These are phyloP conservation scores for Oplegnathus fasciatus DNA, from an alignment of 2,113 vertebrate genomes.

Conservation along the genomic window DNA sequence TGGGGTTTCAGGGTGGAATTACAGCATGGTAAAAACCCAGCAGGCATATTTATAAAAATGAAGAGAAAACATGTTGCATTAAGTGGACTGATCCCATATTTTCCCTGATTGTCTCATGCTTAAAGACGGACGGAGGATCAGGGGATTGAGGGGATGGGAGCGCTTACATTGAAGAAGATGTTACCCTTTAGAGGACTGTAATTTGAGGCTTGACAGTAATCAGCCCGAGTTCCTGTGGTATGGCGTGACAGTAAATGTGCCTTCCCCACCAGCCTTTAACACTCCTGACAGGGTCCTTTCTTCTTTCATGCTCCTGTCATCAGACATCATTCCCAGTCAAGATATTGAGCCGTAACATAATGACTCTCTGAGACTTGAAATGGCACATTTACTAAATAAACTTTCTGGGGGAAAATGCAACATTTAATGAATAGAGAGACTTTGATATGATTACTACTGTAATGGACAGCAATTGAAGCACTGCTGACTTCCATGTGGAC, in stretches of 20 bases:
- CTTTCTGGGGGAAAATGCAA: constrained; percentile 30
- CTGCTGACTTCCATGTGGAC: constrained; percentile 4
- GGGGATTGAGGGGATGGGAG: constrained; percentile 49
- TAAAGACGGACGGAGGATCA: constrained; percentile 57
- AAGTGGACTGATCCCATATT: constrained; percentile 72
- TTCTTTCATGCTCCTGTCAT: constrained; percentile 69
- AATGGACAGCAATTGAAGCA: constrained; percentile 15
- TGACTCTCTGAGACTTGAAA: constrained; percentile 55
- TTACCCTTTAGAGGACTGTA: constrained; percentile 79
- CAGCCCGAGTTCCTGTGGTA: constrained; percentile 77
- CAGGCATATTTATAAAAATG: constrained; percentile 47
- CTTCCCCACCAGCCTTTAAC: constrained; percentile 70
- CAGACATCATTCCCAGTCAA: constrained; percentile 61
- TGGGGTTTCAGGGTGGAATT: constrained; percentile 52
- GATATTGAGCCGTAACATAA: constrained; percentile 56
- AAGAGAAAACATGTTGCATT: constrained; percentile 70
- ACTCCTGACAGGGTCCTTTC: constrained; percentile 62
- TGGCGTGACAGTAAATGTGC: constrained; percentile 75
- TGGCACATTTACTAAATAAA: constrained; percentile 63
- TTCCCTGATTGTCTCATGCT: constrained; percentile 76
- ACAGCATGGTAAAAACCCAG: constrained; percentile 56
- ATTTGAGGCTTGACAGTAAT: constrained; percentile 83
- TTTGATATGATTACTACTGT: constrained; percentile 33
- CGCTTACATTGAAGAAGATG: constrained; percentile 74
- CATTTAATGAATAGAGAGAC: constrained; percentile 23